phyloP scores from a whole-genome alignment of 2,797 vertebrate species.

The Rhodeus uyekii region DNA sequence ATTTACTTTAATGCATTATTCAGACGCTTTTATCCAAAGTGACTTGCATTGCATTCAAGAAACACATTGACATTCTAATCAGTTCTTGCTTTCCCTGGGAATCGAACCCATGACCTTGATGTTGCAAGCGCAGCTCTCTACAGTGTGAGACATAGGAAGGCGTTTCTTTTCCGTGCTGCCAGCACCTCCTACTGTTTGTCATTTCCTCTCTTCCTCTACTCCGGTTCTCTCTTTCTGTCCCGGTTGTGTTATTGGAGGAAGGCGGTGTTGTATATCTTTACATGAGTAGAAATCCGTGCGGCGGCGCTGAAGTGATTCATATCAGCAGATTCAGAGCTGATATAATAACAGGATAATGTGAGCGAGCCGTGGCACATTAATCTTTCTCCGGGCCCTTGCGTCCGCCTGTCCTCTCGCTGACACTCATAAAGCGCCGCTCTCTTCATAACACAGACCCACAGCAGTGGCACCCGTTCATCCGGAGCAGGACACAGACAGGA shows the following conservation, averaged over 20 bases:
- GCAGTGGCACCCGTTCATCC: no score
- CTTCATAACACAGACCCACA: slow-evolving; percentile 5
- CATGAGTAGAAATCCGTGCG: not conserved
- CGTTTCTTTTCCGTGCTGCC: not conserved
- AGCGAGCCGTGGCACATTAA: slow-evolving; percentile 46
- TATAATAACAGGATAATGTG: slow-evolving; percentile 53
- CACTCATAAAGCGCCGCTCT: not conserved
- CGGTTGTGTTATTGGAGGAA: not conserved
- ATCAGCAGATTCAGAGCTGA: slow-evolving; percentile 48
- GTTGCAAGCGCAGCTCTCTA: no score
- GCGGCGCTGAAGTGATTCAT: slow-evolving; percentile 47
- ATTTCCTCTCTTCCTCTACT: not conserved
- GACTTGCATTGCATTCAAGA: no score
- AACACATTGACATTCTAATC: no score
- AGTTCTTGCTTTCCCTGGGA: no score
- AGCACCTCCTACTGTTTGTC: not conserved
- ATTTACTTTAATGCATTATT: no score
- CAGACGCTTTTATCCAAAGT: no score
- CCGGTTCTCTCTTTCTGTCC: not conserved
- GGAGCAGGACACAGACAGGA: not conserved
- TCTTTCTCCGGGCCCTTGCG: slow-evolving; percentile 36
- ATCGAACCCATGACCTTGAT: no score
- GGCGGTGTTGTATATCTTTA: not conserved
- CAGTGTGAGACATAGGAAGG: no score
- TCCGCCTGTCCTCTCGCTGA: slow-evolving; percentile 35